phyloP scores from a whole-genome alignment of 1,140 invertebrate species.

The Psix sp. region DNA sequence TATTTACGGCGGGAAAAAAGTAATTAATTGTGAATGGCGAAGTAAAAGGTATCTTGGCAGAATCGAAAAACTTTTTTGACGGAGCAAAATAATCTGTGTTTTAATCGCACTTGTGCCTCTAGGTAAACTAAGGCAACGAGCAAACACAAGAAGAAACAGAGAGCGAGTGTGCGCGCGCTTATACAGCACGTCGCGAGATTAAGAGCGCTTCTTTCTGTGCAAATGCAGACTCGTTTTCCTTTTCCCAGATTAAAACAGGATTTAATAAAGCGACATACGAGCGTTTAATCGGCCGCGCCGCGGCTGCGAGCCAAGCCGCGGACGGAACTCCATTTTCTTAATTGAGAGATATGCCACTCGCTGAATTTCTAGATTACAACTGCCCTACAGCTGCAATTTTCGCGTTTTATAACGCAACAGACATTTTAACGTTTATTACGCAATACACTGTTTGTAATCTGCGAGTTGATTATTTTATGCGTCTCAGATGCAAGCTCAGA shows the following conservation, averaged over 20 bases:
- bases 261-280: conserved; percentile 75
- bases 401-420: conserved; percentile 36
- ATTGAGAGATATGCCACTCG: conserved; percentile 63
- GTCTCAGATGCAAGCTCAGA: conserved; percentile 3
- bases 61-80: conserved; percentile 23
- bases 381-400: conserved; percentile 24
- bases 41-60: conserved; percentile 1
- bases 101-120: conserved; percentile 41
- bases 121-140: conserved; percentile 59
- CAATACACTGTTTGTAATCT: conserved; percentile 32
- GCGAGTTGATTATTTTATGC: conserved; percentile 40
- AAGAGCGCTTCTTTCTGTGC: conserved; percentile 52
- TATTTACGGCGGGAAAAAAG: conserved; percentile 6
- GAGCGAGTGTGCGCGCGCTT: conserved; percentile 32
- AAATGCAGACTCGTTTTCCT: conserved; percentile 65
- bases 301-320: conserved; percentile 44
- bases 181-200: conserved; percentile 49
- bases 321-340: conserved; percentile 64
- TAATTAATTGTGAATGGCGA: not conserved
- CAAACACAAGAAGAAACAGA: conserved; percentile 57
- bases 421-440: conserved; percentile 37
- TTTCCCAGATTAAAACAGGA: conserved; percentile 72
- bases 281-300: conserved; percentile 69
- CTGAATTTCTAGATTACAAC: conserved; percentile 56
- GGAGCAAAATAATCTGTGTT: conserved; percentile 24